These are phyloP conservation scores for Deilephila porcellus DNA, from an alignment of 2,888 invertebrate genomes.

Conservation along the genomic window DNA sequence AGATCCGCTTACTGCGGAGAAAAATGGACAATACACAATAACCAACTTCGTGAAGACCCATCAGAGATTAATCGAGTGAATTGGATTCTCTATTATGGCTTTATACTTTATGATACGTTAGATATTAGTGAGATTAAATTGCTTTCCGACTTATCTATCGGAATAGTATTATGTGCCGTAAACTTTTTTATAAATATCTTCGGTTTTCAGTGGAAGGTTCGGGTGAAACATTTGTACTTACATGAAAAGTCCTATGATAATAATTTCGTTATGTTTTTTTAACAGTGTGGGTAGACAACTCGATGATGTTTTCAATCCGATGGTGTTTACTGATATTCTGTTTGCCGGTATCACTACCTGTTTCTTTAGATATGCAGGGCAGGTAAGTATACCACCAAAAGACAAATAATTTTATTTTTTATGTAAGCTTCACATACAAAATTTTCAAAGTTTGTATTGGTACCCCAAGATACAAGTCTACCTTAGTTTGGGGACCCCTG, in stretches of 20 bases:
- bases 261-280: constrained; percentile 38
- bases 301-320: constrained; percentile 58
- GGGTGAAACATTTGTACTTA: too few species aligned
- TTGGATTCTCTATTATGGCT: constrained; percentile 27
- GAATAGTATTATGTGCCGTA: constrained; percentile 28
- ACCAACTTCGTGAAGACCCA: constrained; percentile 55
- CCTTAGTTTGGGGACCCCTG: too few species aligned
- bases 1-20: background rate
- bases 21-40: constrained; percentile 38
- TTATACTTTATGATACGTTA: constrained; percentile 28
- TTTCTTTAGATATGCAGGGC: constrained; percentile 59
- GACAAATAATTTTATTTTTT: too few species aligned
- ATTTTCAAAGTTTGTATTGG: too few species aligned
- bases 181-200: background rate
- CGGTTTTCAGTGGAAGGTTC: too few species aligned
- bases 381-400: constrained; percentile 48
- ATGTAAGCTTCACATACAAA: too few species aligned
- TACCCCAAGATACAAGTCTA: too few species aligned
- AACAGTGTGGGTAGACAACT: constrained; percentile 56
- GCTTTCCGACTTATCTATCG: constrained; percentile 26
- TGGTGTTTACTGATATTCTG: constrained; percentile 60
- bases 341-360: constrained; percentile 60
- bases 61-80: constrained; percentile 61
- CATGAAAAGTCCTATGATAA: too few species aligned
- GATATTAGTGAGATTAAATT: constrained; percentile 32